Percentiles rank a stretch among this genome's conserved stretches.
These are phyloP conservation scores for Argyrosomus regius DNA, from an alignment of 2,797 vertebrate species.

Conservation along the genomic window DNA sequence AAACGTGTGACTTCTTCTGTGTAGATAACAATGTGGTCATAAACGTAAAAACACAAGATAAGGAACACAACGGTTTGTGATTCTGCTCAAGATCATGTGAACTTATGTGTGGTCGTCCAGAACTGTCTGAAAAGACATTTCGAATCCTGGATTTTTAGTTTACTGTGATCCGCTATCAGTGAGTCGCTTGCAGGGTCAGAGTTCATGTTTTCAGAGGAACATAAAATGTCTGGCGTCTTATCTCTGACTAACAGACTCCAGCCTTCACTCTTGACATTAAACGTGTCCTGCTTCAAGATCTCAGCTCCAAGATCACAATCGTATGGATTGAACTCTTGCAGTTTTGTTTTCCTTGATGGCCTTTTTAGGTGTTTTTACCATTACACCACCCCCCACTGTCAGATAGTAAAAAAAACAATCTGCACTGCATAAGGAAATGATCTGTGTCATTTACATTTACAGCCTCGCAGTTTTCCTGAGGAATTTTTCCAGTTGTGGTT, in stretches of 20 bases:
- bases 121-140: neutral
- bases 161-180: neutral
- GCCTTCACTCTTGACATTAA: neutral
- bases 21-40: neutral
- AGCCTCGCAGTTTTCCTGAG: neutral
- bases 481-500: conserved; percentile 1
- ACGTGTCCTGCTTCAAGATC: neutral
- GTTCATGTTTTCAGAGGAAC: conserved; percentile 19
- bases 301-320: neutral
- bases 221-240: neutral
- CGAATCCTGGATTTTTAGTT: neutral
- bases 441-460: neutral
- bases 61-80: neutral
- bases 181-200: conserved; percentile 2
- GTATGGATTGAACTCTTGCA: neutral
- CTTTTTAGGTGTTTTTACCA: neutral
- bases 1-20: neutral
- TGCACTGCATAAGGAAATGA: neutral
- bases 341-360: too few species aligned
- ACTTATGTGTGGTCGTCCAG: neutral
- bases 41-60: neutral
- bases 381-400: too few species aligned
- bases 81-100: neutral
- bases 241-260: neutral
- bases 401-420: neutral